phyloP scores from a whole-genome alignment of 2,888 invertebrate genomes.

The Drosophila helvetica region DNA sequence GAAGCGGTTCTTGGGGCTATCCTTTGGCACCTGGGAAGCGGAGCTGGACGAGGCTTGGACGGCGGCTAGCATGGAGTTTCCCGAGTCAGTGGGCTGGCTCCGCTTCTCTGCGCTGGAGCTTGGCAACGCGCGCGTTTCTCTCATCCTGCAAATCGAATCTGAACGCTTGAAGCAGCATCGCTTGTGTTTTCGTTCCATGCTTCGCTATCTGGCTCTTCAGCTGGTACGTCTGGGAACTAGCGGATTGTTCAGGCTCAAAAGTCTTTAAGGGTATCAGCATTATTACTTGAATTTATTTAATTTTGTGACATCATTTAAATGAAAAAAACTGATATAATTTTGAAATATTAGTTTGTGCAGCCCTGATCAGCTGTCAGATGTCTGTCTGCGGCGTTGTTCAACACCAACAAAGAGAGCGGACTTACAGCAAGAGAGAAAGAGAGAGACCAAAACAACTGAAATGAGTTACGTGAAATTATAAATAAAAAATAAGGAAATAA shows the following conservation, averaged over 20 bases:
- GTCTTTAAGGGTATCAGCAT: constrained; percentile 58
- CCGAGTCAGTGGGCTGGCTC: not conserved
- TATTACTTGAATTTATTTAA: constrained; percentile 34
- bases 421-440: constrained; percentile 30
- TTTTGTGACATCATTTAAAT: constrained; percentile 55
- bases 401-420: constrained; percentile 20
- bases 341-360: not conserved
- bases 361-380: constrained; percentile 35
- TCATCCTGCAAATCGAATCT: constrained; percentile 34
- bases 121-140: constrained; percentile 2
- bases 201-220: constrained; percentile 55
- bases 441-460: constrained; percentile 59
- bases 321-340: not conserved
- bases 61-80: not conserved
- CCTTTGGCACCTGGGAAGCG: not conserved
- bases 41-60: not conserved
- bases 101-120: constrained; percentile 1
- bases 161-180: constrained; percentile 55
- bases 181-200: constrained; percentile 56
- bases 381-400: constrained; percentile 1
- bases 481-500: constrained; percentile 64
- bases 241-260: constrained; percentile 17
- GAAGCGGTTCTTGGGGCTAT: not conserved
- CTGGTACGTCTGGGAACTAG: constrained; percentile 30
- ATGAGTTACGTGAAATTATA: constrained; percentile 74